Percentiles rank a stretch among this genome's conserved stretches.
phyloP scores from a whole-genome alignment of 2,113 vertebrate species.

The Pycnonotus jocosus region DNA sequence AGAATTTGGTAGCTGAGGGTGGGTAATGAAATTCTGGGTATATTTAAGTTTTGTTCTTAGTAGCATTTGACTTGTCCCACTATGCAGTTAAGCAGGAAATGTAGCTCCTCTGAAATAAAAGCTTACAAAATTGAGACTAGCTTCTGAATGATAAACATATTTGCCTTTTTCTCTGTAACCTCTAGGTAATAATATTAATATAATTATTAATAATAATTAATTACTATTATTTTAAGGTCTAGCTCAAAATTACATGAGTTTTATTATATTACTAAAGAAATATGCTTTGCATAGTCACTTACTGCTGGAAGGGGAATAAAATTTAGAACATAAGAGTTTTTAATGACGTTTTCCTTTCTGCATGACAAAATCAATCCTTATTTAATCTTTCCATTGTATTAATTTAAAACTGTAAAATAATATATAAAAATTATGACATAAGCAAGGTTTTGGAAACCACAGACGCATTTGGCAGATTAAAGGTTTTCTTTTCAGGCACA shows the following conservation, averaged over 20 bases:
- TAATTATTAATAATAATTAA: not conserved
- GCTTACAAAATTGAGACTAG: slow-evolving; percentile 20
- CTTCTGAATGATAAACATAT: slow-evolving; percentile 26
- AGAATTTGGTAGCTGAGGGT: not conserved
- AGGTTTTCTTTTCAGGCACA: too few species aligned
- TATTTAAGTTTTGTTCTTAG: slow-evolving; percentile 63
- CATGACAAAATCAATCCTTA: not conserved
- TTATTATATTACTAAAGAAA: not conserved
- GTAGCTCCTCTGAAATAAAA: slow-evolving; percentile 37
- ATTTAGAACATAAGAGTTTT: not conserved
- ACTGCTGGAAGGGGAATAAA: not conserved
- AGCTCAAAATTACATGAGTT: not conserved
- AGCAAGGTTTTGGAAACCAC: not conserved
- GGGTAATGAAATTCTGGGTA: slow-evolving; percentile 47
- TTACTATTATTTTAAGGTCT: not conserved
- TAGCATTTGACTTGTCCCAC: slow-evolving; percentile 29
- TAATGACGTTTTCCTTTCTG: not conserved
- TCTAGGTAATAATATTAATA: not conserved
- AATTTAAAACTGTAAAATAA: not conserved
- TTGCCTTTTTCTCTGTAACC: not conserved
- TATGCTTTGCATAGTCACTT: not conserved
- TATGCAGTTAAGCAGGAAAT: slow-evolving; percentile 51
- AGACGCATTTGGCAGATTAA: not conserved
- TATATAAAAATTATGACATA: not conserved
- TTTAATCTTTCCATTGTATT: not conserved